phyloP scores from a whole-genome alignment of 2,888 invertebrate genomes.

The Proisotoma minuta region DNA sequence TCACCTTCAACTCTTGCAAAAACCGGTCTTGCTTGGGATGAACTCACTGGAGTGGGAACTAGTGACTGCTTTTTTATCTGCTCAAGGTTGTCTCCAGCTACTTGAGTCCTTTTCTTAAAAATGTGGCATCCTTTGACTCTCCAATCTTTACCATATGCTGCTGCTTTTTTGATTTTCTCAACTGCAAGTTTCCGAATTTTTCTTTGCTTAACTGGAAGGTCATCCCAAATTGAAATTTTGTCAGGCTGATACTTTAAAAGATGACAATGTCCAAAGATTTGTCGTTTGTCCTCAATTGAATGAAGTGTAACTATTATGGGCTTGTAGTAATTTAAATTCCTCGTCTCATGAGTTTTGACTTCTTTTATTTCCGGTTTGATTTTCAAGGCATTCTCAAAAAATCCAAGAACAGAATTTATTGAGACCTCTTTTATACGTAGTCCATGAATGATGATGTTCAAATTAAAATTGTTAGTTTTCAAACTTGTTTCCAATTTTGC shows the following conservation, averaged over 20 bases:
- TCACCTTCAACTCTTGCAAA: too few species aligned
- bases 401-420: not conserved
- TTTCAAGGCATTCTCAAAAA: not conserved
- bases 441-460: not conserved
- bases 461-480: too few species aligned
- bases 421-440: not conserved
- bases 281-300: not conserved
- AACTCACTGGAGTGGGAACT: too few species aligned
- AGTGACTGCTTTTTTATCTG: too few species aligned
- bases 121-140: too few species aligned
- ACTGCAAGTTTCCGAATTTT: not conserved
- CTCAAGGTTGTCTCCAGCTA: too few species aligned
- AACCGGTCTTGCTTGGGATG: too few species aligned
- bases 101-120: too few species aligned
- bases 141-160: not conserved
- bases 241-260: not conserved
- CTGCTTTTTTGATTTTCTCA: not conserved
- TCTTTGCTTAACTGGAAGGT: not conserved
- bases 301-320: not conserved
- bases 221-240: not conserved
- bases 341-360: not conserved
- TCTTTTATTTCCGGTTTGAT: not conserved
- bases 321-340: not conserved
- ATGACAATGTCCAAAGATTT: not conserved
- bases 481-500: not conserved